Conservation (phyloP, 2,113 vertebrate genomes). For the Drymodes brunneopygia region DNA sequence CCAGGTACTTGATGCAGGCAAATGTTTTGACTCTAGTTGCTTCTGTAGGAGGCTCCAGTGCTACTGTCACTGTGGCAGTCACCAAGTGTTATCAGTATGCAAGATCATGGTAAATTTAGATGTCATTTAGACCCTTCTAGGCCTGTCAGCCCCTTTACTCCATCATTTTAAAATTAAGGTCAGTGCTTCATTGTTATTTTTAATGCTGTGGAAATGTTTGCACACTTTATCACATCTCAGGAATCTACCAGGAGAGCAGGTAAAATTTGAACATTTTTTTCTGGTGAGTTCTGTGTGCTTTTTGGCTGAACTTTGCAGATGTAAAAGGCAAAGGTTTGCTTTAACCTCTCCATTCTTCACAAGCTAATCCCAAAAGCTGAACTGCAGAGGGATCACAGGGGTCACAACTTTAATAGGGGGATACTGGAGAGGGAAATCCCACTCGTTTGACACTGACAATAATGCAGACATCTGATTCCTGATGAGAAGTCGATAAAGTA, state of each 20-base stretch:
- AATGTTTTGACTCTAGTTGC: background rate
- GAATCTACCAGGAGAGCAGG: background rate
- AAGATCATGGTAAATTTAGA: background rate
- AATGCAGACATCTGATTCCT: background rate
- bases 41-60: background rate
- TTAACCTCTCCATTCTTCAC: background rate
- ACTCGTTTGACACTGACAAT: background rate
- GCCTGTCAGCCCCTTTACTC: background rate
- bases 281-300: background rate
- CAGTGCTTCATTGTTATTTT: background rate
- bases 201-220: background rate
- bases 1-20: background rate
- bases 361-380: background rate
- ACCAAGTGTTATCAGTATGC: background rate
- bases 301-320: background rate
- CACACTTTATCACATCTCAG: accelerated
- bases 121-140: background rate
- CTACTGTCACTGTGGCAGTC: accelerated
- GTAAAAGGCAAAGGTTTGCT: background rate
- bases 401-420: background rate
- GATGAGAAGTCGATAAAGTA: background rate
- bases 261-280: background rate
- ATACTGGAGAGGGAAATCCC: background rate
- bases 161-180: background rate
- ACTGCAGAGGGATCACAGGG: background rate